Evolutionary conservation across 2,888 invertebrate species (phyloP), one percentile per base, ranked within the genome.

Genomic region (Netelia inedita): DNA sequence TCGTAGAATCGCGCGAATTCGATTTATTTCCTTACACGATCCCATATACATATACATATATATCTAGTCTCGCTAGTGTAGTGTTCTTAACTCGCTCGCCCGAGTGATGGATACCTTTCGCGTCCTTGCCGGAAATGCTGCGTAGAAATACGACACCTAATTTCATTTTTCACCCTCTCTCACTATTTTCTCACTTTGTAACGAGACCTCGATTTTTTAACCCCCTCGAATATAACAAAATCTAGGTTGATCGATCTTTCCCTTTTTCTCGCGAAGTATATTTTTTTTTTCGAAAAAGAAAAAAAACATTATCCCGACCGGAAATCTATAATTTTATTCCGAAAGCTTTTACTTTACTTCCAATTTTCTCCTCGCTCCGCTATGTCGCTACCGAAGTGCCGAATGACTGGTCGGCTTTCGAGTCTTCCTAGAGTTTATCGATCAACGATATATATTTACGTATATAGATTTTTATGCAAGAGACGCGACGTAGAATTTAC

Each of bases 1-100:
- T 90, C 91, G 88, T 91, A 88, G 87, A 87, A 86, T 87, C 91
- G 90, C 85, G 92, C 89, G 90, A 92, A 92, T 91, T 90, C 91
- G 90, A 92, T 92, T 92, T 91, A 91, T 88, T 88, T 89, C 90
- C 79, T 85, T 46, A 74, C 72, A 16, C 75, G 59, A 50, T 66
- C 57, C 63, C 19, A 11, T 35, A 68, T 43, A 71, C 43, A 43
- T 50, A 50, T 57, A 28, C 63, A 76, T 68, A 59, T 46, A 68
- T 75, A 14, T 41, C 28, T 3, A 21, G 61, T 11, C 28, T 68
- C 28, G 28, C 57, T 46, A 19, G 16, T 65, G 46, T 73, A 61
- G 59, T 57, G 28, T 57, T 80, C 53, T 14, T 61, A 61, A 28
- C 68, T 68, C 68, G 59, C 23, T 57, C 65, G 9, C n/a, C 9